Conservation (phyloP, 2,797 vertebrate genomes). For the Bradypodion ventrale region DNA sequence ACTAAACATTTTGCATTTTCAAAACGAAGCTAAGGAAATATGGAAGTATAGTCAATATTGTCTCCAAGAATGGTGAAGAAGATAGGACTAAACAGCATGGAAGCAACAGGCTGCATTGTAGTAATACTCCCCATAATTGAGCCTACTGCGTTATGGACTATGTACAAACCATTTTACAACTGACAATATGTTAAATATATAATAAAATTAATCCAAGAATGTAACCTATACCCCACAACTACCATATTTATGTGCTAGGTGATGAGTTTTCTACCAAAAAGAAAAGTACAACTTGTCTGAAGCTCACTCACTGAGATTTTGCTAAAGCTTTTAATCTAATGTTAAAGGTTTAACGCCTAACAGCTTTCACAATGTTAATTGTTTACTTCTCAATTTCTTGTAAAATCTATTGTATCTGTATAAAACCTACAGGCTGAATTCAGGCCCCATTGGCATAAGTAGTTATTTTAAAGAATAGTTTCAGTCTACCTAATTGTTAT, state of each 20-base stretch:
- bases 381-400: slow-evolving; percentile 47
- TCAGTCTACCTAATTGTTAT: neutral
- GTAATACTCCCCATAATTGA: slow-evolving; percentile 42
- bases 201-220: slow-evolving; percentile 75
- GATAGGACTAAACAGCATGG: slow-evolving; percentile 27
- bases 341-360: slow-evolving; percentile 28
- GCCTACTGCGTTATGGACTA: slow-evolving; percentile 63
- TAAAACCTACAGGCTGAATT: neutral
- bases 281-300: slow-evolving; percentile 52
- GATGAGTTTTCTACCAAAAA: slow-evolving; percentile 62
- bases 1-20: slow-evolving; percentile 42
- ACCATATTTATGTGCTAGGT: slow-evolving; percentile 59
- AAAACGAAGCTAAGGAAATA: slow-evolving; percentile 55
- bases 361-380: slow-evolving; percentile 39
- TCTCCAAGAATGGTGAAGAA: slow-evolving; percentile 68
- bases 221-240: slow-evolving; percentile 62
- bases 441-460: neutral
- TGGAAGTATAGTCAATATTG: slow-evolving; percentile 52
- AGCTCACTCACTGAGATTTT: slow-evolving; percentile 38
- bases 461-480: neutral
- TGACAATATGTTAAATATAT: slow-evolving; percentile 79
- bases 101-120: slow-evolving; percentile 40
- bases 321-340: slow-evolving; percentile 41
- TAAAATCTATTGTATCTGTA: slow-evolving; percentile 21
- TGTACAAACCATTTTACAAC: slow-evolving; percentile 74